These are phyloP conservation scores for Coenonympha arcania DNA, from an alignment of 2,888 invertebrate genomes.

Conservation along the genomic window DNA sequence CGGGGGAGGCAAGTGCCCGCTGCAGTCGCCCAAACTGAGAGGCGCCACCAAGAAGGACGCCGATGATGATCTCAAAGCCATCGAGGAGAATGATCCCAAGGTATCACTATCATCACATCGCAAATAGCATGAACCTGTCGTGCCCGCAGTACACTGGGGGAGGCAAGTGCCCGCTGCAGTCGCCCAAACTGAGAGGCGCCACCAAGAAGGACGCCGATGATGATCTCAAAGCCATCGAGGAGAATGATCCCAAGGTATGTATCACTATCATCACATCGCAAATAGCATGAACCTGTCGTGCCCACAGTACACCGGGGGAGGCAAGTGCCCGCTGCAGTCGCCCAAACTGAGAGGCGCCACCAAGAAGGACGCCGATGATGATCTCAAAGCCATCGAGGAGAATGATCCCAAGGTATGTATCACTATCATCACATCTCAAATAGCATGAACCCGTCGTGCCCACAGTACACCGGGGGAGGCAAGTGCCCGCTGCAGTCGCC, in stretches of 20 bases:
- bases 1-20: conserved; percentile 34
- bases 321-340: conserved; percentile 34
- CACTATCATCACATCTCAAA: no score
- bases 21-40: conserved; percentile 32
- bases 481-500: conserved; percentile 33
- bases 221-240: conserved; percentile 24
- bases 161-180: conserved; percentile 34
- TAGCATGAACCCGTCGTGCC: conserved; percentile 55
- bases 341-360: conserved; percentile 36
- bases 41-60: conserved; percentile 32
- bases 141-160: conserved; percentile 46
- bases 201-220: conserved; percentile 29
- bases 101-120: no score
- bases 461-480: conserved; percentile 39
- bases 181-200: conserved; percentile 35
- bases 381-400: conserved; percentile 24
- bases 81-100: conserved; percentile 16
- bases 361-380: conserved; percentile 28
- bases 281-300: conserved; percentile 56
- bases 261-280: no score
- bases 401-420: conserved; percentile 8
- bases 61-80: conserved; percentile 28
- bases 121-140: conserved; percentile 51
- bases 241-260: conserved; percentile 11
- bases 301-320: conserved; percentile 40